Evolutionary conservation across 2,888 invertebrate species (phyloP).

Genomic region (Macaria liturata): DNA sequence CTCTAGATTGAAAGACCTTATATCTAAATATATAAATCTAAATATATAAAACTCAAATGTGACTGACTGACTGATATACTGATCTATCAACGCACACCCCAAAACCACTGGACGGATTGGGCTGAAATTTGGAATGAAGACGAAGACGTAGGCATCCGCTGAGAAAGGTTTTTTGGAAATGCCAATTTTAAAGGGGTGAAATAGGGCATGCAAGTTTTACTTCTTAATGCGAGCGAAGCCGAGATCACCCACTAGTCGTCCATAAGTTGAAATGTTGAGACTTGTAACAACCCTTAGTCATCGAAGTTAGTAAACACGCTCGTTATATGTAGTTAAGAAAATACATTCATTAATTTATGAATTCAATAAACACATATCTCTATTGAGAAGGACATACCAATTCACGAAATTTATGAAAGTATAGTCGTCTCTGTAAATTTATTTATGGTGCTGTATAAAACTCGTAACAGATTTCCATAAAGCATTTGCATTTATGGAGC

Average conservation of each 20-base stretch:
- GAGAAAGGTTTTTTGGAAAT: too few relatives aligned
- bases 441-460: conserved; percentile 29
- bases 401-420: conserved; percentile 17
- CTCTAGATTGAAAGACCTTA: too few relatives aligned
- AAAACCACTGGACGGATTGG: neutral
- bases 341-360: conserved; percentile 25
- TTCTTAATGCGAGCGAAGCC: too few relatives aligned
- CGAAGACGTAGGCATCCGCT: too few relatives aligned
- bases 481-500: conserved; percentile 57
- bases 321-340: conserved; percentile 9
- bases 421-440: conserved; percentile 17
- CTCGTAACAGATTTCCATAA: conserved; percentile 47
- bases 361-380: conserved; percentile 30
- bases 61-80: too few relatives aligned
- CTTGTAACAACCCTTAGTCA: conserved; percentile 13
- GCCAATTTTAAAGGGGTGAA: too few relatives aligned
- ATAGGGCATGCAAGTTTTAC: too few relatives aligned
- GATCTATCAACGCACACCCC: too few relatives aligned
- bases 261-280: conserved; percentile 10
- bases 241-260: too few relatives aligned
- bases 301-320: conserved; percentile 20
- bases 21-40: too few relatives aligned
- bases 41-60: too few relatives aligned
- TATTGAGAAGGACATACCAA: conserved; percentile 35
- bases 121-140: neutral